Base-by-base conservation (phyloP, 2,888 invertebrate species). In the Shargacucullia verbasci region DNA sequence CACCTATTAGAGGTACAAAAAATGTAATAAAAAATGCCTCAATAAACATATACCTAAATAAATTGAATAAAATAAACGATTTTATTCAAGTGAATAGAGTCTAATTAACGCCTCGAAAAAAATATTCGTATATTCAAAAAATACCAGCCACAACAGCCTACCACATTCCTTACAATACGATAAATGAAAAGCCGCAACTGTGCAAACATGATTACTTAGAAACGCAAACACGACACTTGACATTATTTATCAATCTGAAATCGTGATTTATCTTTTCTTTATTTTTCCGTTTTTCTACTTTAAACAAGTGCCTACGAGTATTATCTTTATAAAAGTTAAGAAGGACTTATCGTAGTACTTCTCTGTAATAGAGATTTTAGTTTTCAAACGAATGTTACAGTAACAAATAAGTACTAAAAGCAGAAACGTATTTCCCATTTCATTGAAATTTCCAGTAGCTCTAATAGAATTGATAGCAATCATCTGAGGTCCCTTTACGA, bases 71-170 rank as follows among this genome's bases (percentile, higher is more conserved):
- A 46, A 20, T 40, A 8, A 39, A 2, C 12, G 11, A 40, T 25
- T 45, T n/a, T 31, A 25, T 27, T 13, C 13, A 13, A 15, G 12
- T 58, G 46, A 58, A 69, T 60, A 41, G 40, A 31, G 9, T 29
- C 37, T 62, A 47, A 69, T 68, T 39, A 15, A 52, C 2, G n/a
- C 15, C 1, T 31, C 29, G 13, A 68, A 58, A 54, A 5, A 54
- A 40, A 54, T 25, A 29, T 25, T 31, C 15, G n/a, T 15, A 20
- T n/a, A 4, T 12, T 25, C 11, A 11, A 14, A n/a, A n/a, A n/a
- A n/a, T n/a, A n/a, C n/a, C 29, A 13, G 11, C 12, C 8, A 20
- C 14, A 15, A 35, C 35, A 46, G 37, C 40, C 47, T 48, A 31
- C 55, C 33, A 46, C 31, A 60, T 33, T 45, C 47, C 34, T 61